phyloP scores from a whole-genome alignment of 2,797 vertebrate genomes.

The Mergus octosetaceus region DNA sequence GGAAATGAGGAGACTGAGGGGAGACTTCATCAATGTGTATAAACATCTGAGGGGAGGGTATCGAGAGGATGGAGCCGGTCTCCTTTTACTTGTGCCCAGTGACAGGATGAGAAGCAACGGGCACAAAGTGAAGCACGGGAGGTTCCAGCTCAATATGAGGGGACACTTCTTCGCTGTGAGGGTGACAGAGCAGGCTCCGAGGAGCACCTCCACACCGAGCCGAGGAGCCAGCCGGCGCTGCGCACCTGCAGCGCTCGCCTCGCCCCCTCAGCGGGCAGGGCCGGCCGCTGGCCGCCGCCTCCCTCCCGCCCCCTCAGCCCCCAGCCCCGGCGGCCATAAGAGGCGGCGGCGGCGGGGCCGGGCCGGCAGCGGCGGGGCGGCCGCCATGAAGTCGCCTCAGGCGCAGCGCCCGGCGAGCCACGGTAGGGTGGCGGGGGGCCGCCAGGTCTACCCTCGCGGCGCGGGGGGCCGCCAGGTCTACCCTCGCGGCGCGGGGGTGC shows the following conservation, averaged over 20 bases:
- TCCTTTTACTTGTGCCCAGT: too few relatives aligned
- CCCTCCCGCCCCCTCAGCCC: background rate
- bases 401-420: background rate
- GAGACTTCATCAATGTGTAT: too few relatives aligned
- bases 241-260: background rate
- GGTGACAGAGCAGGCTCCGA: too few relatives aligned
- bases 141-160: too few relatives aligned
- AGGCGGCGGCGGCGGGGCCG: accelerated
- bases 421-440: background rate
- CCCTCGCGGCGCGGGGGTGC: background rate
- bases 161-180: too few relatives aligned
- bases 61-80: too few relatives aligned
- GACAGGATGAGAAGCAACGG: too few relatives aligned
- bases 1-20: too few relatives aligned
- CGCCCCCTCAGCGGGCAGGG: background rate
- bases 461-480: background rate
- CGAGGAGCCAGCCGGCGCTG: background rate
- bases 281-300: too few relatives aligned
- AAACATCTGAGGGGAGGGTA: too few relatives aligned
- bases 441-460: background rate
- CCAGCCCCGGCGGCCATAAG: background rate
- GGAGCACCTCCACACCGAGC: too few relatives aligned
- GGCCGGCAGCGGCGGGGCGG: background rate
- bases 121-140: too few relatives aligned
- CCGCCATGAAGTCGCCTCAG: conserved; percentile 63